A percentile compares a stretch with the other conserved stretches of the same genome.
phyloP scores from a whole-genome alignment of 2,797 vertebrate species.

The Echeneis naucrates region DNA sequence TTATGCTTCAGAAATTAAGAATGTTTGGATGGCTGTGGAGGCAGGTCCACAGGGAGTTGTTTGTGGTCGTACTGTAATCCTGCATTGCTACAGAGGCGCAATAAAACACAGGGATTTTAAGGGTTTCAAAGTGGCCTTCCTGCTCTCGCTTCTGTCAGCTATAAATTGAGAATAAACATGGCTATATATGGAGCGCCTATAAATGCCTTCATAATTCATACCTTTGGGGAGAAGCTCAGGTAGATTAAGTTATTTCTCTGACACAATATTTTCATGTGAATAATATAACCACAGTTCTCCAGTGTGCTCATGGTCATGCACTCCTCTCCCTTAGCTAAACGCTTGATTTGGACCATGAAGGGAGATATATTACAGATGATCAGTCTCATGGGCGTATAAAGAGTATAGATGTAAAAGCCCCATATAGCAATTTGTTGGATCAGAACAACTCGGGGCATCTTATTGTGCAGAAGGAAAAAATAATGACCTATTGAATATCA shows the following conservation, averaged over 20 bases:
- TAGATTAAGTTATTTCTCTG: slow-evolving; percentile 80
- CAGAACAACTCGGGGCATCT: slow-evolving; percentile 27
- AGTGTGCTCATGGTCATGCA: slow-evolving; percentile 2
- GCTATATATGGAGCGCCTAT: slow-evolving; percentile 87
- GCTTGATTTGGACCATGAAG: slow-evolving; percentile 67
- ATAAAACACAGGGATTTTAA: slow-evolving; percentile 92
- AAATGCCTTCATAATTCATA: slow-evolving; percentile 96
- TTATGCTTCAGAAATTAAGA: slow-evolving; percentile 97
- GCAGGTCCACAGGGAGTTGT: slow-evolving; percentile 90
- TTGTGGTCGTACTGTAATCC: slow-evolving; percentile 90
- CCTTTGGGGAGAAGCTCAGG: slow-evolving; percentile 82
- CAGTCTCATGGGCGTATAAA: slow-evolving; percentile 61
- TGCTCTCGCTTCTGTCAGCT: slow-evolving; percentile 92
- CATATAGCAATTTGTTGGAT: slow-evolving; percentile 21
- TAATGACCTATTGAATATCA: slow-evolving; percentile 27
- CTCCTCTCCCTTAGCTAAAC: slow-evolving; percentile 56
- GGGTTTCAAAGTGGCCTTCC: slow-evolving; percentile 92
- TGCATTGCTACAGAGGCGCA: slow-evolving; percentile 86
- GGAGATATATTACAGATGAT: slow-evolving; percentile 67
- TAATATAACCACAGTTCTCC: slow-evolving; percentile 64
- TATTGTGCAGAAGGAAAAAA: slow-evolving; percentile 12
- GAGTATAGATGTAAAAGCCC: slow-evolving; percentile 34
- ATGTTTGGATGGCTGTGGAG: slow-evolving; percentile 87
- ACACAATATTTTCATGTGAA: slow-evolving; percentile 72
- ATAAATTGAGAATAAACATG: slow-evolving; percentile 97